phyloP scores from a whole-genome alignment of 2,797 vertebrate species.

The Falco cherrug region DNA sequence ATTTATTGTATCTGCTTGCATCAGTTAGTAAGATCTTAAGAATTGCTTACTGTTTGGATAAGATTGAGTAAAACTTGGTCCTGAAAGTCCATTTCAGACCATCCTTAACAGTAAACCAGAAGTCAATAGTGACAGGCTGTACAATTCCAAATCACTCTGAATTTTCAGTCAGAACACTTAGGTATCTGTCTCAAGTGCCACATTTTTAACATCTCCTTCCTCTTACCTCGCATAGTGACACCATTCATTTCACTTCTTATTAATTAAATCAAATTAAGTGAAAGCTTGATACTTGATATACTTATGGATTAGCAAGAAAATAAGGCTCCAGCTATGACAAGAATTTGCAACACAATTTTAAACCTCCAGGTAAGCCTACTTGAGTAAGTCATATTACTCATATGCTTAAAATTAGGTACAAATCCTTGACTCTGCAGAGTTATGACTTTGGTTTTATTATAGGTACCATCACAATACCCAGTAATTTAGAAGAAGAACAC shows the following conservation, averaged over 20 bases:
- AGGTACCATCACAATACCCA: background rate
- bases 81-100: background rate
- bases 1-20: background rate
- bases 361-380: background rate
- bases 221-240: background rate
- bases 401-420: background rate
- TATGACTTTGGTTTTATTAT: background rate
- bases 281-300: background rate
- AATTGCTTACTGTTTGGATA: background rate
- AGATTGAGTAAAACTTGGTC: background rate
- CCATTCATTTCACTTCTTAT: background rate
- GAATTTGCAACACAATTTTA: background rate
- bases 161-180: background rate
- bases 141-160: background rate
- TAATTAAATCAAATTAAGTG: conserved; percentile 28
- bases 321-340: background rate
- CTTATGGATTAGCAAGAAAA: background rate
- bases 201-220: background rate
- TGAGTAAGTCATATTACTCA: background rate
- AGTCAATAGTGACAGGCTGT: background rate
- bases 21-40: background rate
- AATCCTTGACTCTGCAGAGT: background rate
- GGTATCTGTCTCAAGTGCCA: background rate
- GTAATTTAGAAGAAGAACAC: background rate
- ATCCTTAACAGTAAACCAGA: background rate